A percentile compares a stretch with the other conserved stretches of the same genome.
Evolutionary conservation across 2,113 vertebrate species (phyloP).

Genomic region (Sander lucioperca): DNA sequence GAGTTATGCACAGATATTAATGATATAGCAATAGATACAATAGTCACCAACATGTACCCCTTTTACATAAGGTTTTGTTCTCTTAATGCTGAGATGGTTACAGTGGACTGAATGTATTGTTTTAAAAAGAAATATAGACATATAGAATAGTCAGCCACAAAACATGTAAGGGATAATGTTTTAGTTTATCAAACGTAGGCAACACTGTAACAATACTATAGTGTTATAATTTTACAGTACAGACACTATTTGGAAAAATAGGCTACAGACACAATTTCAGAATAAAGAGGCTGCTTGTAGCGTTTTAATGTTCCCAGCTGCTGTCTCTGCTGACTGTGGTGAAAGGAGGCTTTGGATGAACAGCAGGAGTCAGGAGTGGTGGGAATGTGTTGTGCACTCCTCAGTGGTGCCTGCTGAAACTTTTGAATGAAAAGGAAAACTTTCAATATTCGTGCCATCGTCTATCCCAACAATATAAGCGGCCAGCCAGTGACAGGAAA

Average conservation of each 20-base stretch:
- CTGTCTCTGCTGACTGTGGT: constrained; percentile 62
- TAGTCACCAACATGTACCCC: not conserved
- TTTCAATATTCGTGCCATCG: constrained; percentile 42
- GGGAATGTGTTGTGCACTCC: constrained; percentile 56
- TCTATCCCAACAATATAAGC: constrained; percentile 35
- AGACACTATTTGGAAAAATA: constrained; percentile 39
- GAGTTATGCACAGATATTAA: not conserved
- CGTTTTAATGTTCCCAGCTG: constrained; percentile 70
- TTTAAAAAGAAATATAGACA: too few relatives aligned
- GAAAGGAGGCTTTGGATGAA: constrained; percentile 65
- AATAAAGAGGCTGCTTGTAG: constrained; percentile 66
- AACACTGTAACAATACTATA: constrained; percentile 15
- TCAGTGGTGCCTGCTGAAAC: constrained; percentile 56
- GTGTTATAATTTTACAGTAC: constrained; percentile 28
- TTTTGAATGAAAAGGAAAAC: constrained; percentile 56
- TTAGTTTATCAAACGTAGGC: not conserved
- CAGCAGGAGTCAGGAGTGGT: constrained; percentile 58
- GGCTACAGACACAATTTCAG: constrained; percentile 52
- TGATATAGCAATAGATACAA: not conserved
- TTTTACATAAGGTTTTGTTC: not conserved
- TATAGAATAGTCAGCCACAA: not conserved
- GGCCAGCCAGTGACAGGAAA: not conserved
- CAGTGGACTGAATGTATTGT: not conserved
- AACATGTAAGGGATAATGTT: not conserved
- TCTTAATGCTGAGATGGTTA: not conserved